A percentile compares a stretch with the other conserved stretches of the same genome.
These are phyloP conservation scores for Anolis apletophallus DNA, from an alignment of 2,797 vertebrate species.

Conservation along the genomic window DNA sequence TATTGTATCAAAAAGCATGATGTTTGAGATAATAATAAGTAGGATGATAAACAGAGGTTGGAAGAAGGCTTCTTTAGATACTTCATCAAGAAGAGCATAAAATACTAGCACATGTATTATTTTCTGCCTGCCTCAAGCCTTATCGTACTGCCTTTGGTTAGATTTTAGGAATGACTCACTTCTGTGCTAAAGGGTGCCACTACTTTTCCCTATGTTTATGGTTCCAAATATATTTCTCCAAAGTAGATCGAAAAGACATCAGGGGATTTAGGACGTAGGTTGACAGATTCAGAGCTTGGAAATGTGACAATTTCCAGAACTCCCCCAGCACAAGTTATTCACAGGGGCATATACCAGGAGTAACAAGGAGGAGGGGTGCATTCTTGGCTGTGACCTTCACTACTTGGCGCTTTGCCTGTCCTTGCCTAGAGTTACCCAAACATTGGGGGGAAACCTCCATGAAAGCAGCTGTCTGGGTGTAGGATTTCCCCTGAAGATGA, in stretches of 20 bases:
- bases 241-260: neutral
- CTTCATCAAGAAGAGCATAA: neutral
- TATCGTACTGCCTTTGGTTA: neutral
- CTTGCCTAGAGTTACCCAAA: too few relatives aligned
- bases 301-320: neutral
- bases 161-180: slow-evolving; percentile 16
- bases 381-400: neutral
- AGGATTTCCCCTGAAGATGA: too few relatives aligned
- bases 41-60: neutral
- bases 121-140: neutral
- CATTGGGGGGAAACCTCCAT: too few relatives aligned
- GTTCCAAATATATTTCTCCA: neutral
- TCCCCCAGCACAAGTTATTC: neutral
- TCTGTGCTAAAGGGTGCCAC: slow-evolving; percentile 3
- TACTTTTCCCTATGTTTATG: neutral
- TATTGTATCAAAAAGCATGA: too few relatives aligned
- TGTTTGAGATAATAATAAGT: too few relatives aligned
- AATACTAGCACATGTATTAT: neutral
- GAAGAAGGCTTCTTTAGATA: neutral
- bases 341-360: neutral
- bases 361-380: neutral
- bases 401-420: too few relatives aligned
- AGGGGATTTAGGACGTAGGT: neutral
- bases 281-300: neutral
- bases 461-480: neutral